These are phyloP conservation scores for Listrodromus nycthemerus DNA, from an alignment of 2,888 invertebrate species.

Conservation along the genomic window DNA sequence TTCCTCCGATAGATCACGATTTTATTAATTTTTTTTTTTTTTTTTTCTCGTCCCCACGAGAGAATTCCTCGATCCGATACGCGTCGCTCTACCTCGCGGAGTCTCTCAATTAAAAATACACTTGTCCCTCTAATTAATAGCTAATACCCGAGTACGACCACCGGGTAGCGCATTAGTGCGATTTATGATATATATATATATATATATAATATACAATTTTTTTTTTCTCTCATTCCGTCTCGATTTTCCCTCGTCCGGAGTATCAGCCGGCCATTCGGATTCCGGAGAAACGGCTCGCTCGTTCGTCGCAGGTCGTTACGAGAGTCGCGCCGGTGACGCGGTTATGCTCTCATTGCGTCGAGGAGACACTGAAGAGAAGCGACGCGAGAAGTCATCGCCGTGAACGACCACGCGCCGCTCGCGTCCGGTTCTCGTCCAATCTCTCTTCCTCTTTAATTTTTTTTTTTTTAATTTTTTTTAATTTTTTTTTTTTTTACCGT, in stretches of 20 bases:
- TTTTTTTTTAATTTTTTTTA: constrained; percentile 14
- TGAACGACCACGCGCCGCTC: constrained; percentile 16
- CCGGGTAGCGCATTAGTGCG: not conserved
- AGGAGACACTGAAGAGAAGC: constrained; percentile 67
- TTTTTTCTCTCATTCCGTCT: constrained; percentile 9
- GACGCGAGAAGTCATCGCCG: constrained; percentile 22
- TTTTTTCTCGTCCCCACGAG: not conserved
- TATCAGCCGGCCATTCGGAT: constrained; percentile 8
- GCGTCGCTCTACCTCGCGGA: not conserved
- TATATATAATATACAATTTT: not conserved
- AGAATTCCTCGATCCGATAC: not conserved
- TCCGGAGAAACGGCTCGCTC: constrained; percentile 26
- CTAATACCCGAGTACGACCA: constrained; percentile 4
- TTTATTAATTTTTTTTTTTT: not conserved
- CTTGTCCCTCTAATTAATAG: constrained; percentile 16
- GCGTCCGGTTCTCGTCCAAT: constrained; percentile 14
- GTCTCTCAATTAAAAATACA: constrained; percentile 17
- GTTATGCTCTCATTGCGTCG: constrained; percentile 74
- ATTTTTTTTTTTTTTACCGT: constrained; percentile 1
- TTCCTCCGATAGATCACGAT: not conserved
- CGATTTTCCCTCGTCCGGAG: not conserved
- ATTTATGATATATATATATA: too few species aligned
- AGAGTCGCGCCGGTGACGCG: constrained; percentile 26
- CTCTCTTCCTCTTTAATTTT: constrained; percentile 6
- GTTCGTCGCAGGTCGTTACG: constrained; percentile 34